Evolutionary conservation across 2,888 invertebrate species (phyloP).

Genomic region (Thereva nobilitata): DNA sequence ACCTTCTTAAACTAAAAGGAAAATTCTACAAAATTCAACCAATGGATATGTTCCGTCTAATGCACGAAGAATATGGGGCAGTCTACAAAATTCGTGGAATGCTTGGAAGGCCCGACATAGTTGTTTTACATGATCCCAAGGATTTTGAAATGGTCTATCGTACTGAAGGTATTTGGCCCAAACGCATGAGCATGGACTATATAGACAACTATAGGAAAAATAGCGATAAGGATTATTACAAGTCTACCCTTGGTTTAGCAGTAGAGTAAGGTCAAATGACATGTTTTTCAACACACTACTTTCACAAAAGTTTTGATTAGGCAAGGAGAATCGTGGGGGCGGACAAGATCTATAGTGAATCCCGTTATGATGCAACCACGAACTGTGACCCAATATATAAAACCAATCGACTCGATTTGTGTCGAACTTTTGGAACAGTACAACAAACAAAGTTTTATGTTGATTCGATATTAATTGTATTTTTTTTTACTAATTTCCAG

Average conservation of each 20-base stretch:
- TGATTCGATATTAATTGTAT: not conserved
- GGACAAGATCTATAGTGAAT: constrained; percentile 68
- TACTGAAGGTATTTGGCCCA: constrained; percentile 59
- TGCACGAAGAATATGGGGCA: constrained; percentile 54
- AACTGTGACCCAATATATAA: constrained; percentile 60
- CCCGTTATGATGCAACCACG: constrained; percentile 67
- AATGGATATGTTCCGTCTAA: constrained; percentile 47
- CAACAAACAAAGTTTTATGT: not conserved
- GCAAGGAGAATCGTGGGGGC: constrained; percentile 64
- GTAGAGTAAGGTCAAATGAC: not conserved
- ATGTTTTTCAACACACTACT: too few species aligned
- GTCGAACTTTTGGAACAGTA: constrained; percentile 48
- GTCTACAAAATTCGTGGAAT: constrained; percentile 58
- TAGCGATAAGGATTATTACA: not conserved
- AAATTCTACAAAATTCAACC: constrained; percentile 47
- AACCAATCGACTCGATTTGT: constrained; percentile 60
- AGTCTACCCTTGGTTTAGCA: not conserved
- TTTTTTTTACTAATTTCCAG: constrained; percentile 43
- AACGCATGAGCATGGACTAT: constrained; percentile 53
- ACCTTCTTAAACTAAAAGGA: constrained; percentile 42
- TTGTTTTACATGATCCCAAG: constrained; percentile 61
- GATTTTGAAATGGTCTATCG: constrained; percentile 59
- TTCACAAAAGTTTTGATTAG: constrained; percentile 24
- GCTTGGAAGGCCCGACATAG: constrained; percentile 51
- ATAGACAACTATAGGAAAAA: constrained; percentile 54